Evolutionary conservation across 2,888 invertebrate genomes (phyloP), one percentile per base, ranked within the genome.

Genomic region (Acanthosepion esculentum): DNA sequence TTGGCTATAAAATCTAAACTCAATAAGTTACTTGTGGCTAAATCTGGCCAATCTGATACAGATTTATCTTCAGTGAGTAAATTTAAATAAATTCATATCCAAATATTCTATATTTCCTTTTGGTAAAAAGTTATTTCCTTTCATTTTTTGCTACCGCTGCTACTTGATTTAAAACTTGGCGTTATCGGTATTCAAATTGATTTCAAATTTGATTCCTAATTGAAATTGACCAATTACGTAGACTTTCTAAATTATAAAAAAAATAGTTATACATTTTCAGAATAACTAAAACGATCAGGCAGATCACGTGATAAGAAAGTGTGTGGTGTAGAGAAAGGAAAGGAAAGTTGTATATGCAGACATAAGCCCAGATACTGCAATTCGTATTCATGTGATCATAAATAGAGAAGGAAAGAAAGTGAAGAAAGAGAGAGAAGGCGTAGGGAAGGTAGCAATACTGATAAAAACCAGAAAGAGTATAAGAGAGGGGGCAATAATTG

Each of bases 121-220:
- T 78, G n/a, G 1, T 1, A n/a, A 78, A 12, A 41, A n/a, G 12
- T 78, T 78, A 41, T 41, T 41, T 41, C 41, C 41, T 41, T 41
- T 41, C 41, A 41, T 41, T 78, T 78, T n/a, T n/a, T n/a, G 6
- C n/a, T n/a, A 15, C n/a, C n/a, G 10, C 8, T 78, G n/a, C n/a
- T 8, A n/a, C 12, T 15, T 78, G 78, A n/a, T n/a, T 78, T 78
- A 12, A 12, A 78, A n/a, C 12, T 78, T 33, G n/a, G 0, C n/a
- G 0, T 12, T n/a, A 78, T 78, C 78, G 78, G 33, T 78, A n/a
- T 78, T 78, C 15, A 15, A 78, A 78, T 78, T 78, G 78, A 78
- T 78, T 78, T 78, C 10, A n/a, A 78, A 78, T 78, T 78, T 78
- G n/a, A 78, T 78, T 78, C 78, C n/a, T 78, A 78, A 78, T 78